A percentile compares a stretch with the other conserved stretches of the same genome.
phyloP scores from a whole-genome alignment of 2,888 invertebrate genomes.

The Phorcus lineatus region DNA sequence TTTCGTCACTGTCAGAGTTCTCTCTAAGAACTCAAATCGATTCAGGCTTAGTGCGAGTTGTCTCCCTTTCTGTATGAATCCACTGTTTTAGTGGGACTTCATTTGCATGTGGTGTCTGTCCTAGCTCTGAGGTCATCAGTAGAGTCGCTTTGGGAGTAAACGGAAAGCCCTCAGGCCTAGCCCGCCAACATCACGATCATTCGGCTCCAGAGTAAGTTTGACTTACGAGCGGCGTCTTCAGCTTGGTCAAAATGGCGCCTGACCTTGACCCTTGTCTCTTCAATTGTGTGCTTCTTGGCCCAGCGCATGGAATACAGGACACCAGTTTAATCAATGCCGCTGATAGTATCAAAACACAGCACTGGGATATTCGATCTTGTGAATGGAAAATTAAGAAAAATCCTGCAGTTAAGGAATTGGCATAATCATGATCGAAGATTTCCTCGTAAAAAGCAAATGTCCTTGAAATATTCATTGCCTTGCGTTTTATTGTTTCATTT shows the following conservation, averaged over 20 bases:
- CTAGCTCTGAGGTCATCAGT: not conserved
- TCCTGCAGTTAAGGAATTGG: not conserved
- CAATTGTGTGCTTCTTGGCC: not conserved
- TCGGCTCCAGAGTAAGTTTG: slow-evolving; percentile 6
- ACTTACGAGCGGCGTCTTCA: slow-evolving; percentile 12
- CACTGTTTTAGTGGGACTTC: not conserved
- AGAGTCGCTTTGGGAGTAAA: not conserved
- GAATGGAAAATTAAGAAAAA: not conserved
- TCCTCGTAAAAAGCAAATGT: not conserved
- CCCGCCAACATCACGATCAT: not conserved
- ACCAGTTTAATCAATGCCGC: not conserved
- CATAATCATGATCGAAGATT: not conserved
- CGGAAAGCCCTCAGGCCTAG: not conserved
- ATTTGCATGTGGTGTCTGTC: not conserved
- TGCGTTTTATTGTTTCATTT: slow-evolving; percentile 4
- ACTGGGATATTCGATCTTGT: not conserved
- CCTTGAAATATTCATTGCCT: not conserved
- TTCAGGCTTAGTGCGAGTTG: not conserved
- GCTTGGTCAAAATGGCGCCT: slow-evolving; percentile 11
- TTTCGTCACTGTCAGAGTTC: too few relatives aligned
- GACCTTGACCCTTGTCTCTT: slow-evolving; percentile 1
- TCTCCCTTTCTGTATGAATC: slow-evolving; percentile 11
- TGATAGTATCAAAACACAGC: not conserved
- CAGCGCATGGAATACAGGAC: not conserved
- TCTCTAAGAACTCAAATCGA: not conserved